Evolutionary conservation across 1,140 invertebrate genomes (phyloP), one percentile per base, ranked within the genome.

Genomic region (Brachionus paranguensis): DNA sequence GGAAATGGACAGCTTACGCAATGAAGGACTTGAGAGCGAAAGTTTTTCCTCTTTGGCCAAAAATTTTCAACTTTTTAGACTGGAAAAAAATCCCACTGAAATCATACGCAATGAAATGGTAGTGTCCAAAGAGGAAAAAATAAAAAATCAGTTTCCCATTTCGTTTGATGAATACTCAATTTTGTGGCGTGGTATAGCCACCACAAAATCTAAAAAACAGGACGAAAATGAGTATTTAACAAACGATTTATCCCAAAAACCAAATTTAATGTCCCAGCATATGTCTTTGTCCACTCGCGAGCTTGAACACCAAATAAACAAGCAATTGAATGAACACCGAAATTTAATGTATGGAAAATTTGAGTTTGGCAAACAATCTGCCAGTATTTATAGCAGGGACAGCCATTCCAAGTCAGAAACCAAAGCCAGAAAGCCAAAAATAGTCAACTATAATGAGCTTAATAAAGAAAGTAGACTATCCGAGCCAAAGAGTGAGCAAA

Each of bases 191-290:
- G 78, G 78, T 24, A 81, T 81, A 20, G 78, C 78, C 4, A 81
- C 78, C 43, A 81, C 53, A 14, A 81, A 81, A 17, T 81, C 78
- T 27, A 81, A 65, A 43, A 68, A 60, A 6, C 41, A 64, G 14
- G 78, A 81, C 10, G 64, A 81, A 47, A 81, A 81, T 47, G 20
- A 45, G 17, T 81, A 81, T 81, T 29, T 81, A 45, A 81, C 65
- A 60, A 27, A 45, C 14, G 78, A 81, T 10, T 27, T 81, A 3
- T 81, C 20, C 5, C 27, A 60, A 68, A 81, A 81, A 27, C 78
- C 78, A 17, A 41, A 81, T 68, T 64, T 81, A 17, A 60, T 81
- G n/a, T 60, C 53, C 17, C 78, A 81, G 45, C 78, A 81, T 37
- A 45, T 81, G n/a, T 81, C 78, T 12, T 29, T 81, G 27, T 81